Base-by-base conservation (phyloP, 2,888 invertebrate species). In the Archips xylosteana region DNA sequence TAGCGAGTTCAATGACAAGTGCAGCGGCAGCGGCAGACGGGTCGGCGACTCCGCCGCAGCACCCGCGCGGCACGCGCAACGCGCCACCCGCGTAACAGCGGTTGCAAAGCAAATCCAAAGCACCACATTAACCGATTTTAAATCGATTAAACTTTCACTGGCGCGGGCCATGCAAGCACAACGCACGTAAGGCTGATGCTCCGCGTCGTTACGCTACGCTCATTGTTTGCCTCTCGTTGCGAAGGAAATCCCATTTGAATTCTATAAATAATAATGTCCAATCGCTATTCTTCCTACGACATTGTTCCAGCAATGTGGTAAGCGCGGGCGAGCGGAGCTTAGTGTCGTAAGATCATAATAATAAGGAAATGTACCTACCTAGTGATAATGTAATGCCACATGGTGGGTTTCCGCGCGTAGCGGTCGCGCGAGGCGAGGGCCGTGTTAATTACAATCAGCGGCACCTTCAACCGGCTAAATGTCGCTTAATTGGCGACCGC, bases 361-460 rank as follows among this genome's bases (percentile, higher is more conserved):
- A 60, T 51, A 70, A 66, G 68, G 70, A 75, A 61, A 75, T 65
- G 54, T 57, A 15, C 15, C 13, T 49, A 4, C n/a, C n/a, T 67
- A 47, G 47, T 15, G 32, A 34, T 66, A 32, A 32, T 32, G 57
- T 4, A 10, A n/a, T 3, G 23, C 23, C 23, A 23, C 23, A 5
- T 49, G 23, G 23, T 8, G 49, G 9, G 23, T 54, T 54, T 23
- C 54, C 15, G 54, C 3, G 51, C 5, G 51, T 54, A 54, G 9
- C 54, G 54, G 54, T 23, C 74, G 67, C 42, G 70, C 61, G 45
- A 13, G 59, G 70, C 72, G 59, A 84, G 84, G 81, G 82, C 75
- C 84, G 85, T 84, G 84, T 83, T 81, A 82, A 83, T 78, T 83
- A 83, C 84, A 86, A 86, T 86, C 82, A 83, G 54, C 76, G 81